These are phyloP conservation scores for Mactromeris polynyma DNA, from an alignment of 2,888 invertebrate species.

Conservation along the genomic window DNA sequence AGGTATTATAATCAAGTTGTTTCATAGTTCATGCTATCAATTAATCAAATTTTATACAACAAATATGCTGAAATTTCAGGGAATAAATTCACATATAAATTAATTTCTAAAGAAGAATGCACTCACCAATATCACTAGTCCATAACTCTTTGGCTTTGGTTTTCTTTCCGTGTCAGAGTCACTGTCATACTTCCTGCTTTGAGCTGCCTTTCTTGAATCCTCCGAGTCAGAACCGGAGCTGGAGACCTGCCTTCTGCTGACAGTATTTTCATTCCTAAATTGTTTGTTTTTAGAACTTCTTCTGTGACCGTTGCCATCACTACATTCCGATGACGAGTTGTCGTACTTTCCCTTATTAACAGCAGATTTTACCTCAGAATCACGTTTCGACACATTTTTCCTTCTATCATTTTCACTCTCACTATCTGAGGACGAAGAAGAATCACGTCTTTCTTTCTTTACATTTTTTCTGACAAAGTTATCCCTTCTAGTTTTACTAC, in stretches of 20 bases:
- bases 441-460: conserved; percentile 41
- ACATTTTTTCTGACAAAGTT: conserved; percentile 5
- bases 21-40: no score
- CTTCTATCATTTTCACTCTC: background rate
- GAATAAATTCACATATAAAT: no score
- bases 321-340: background rate
- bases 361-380: background rate
- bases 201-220: background rate
- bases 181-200: conserved; percentile 15
- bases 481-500: background rate
- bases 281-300: background rate
- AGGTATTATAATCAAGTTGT: no score
- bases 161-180: conserved; percentile 37
- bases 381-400: background rate
- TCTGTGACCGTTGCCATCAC: background rate
- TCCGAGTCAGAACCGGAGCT: conserved; percentile 28
- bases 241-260: background rate
- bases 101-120: background rate
- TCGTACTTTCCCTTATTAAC: background rate
- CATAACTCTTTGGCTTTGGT: conserved; percentile 51
- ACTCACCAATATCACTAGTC: conserved; percentile 59
- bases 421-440: conserved; percentile 27
- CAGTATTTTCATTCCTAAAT: background rate
- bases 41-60: no score
- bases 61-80: no score